These are phyloP conservation scores for Yponomeuta malinellus DNA, from an alignment of 2,888 invertebrate species.

Conservation along the genomic window DNA sequence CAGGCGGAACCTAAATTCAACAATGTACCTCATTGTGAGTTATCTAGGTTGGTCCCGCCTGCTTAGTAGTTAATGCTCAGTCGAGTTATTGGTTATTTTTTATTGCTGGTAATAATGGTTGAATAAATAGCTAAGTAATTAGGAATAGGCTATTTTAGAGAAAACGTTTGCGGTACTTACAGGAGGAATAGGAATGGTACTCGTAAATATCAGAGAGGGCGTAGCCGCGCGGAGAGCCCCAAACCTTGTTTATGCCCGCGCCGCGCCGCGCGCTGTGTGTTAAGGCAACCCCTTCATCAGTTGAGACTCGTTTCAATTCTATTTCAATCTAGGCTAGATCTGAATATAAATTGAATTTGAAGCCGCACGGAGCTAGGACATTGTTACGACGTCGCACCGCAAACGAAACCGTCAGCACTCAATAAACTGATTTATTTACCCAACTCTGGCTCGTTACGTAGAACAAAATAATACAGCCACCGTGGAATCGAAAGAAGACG, in stretches of 20 bases:
- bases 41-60: too few relatives aligned
- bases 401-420: conserved; percentile 25
- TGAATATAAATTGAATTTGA: conserved; percentile 61
- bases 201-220: background rate
- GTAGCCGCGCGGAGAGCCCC: background rate
- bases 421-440: conserved; percentile 54
- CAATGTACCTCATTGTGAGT: too few relatives aligned
- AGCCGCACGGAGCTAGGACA: conserved; percentile 33
- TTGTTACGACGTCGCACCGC: conserved; percentile 9
- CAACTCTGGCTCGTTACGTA: conserved; percentile 27
- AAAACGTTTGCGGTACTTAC: background rate
- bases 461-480: background rate
- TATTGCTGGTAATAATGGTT: background rate
- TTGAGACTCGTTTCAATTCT: conserved; percentile 56
- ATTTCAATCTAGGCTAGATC: conserved; percentile 41
- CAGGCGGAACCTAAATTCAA: too few relatives aligned
- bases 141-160: background rate
- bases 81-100: too few relatives aligned
- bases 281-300: conserved; percentile 29
- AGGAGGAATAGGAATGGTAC: background rate
- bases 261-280: background rate
- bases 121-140: background rate
- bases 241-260: background rate
- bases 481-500: conserved; percentile 26
- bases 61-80: too few relatives aligned